phyloP scores from a whole-genome alignment of 1,140 invertebrate species.

The Tetraneura akinire region DNA sequence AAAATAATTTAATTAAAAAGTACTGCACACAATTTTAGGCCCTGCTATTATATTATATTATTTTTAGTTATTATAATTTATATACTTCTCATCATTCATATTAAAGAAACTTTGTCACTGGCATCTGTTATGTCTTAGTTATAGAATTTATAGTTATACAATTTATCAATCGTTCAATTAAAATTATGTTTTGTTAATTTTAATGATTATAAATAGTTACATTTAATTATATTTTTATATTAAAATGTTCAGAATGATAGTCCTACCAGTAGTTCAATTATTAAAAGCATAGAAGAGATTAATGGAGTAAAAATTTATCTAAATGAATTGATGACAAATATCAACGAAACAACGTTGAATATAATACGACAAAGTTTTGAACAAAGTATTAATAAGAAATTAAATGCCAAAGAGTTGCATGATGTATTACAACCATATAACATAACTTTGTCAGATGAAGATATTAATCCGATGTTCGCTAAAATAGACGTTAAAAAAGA shows the following conservation, averaged over 20 bases:
- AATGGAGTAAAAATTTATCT: slow-evolving; percentile 11
- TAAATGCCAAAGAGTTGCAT: neutral
- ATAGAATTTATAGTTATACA: too few species aligned
- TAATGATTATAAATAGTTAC: neutral
- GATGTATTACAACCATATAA: neutral
- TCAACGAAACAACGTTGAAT: neutral
- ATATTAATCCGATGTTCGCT: neutral
- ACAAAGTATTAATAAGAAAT: neutral
- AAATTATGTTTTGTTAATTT: too few species aligned
- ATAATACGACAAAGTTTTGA: neutral
- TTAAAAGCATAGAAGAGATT: neutral
- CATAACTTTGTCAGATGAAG: neutral
- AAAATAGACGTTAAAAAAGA: slow-evolving; percentile 27
- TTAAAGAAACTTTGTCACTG: too few species aligned
- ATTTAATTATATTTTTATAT: neutral
- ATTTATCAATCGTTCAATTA: too few species aligned
- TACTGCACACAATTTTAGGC: too few species aligned
- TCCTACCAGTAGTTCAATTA: too few species aligned
- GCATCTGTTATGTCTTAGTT: too few species aligned
- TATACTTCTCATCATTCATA: too few species aligned
- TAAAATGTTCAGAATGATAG: neutral
- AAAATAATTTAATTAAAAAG: too few species aligned
- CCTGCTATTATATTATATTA: too few species aligned
- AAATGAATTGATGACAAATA: neutral
- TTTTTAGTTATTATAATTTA: too few species aligned